Evolutionary conservation across 2,113 vertebrate species (phyloP).

Genomic region (Cebus imitator): DNA sequence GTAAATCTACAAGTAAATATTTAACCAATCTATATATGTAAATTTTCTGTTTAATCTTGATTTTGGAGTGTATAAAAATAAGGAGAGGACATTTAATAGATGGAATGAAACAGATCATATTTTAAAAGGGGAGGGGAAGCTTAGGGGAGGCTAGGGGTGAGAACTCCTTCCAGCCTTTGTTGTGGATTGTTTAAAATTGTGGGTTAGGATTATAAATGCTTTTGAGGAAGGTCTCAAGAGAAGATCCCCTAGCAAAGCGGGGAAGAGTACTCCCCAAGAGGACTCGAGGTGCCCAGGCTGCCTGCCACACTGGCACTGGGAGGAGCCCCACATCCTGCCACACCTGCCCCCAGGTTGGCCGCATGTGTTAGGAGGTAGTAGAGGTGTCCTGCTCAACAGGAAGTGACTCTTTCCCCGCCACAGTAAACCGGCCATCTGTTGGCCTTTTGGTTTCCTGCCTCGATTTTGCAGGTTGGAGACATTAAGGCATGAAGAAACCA

Average conservation of each 20-base stretch:
- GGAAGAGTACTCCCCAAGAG: rapidly evolving
- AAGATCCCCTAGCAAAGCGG: neutral
- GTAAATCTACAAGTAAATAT: constrained; percentile 29
- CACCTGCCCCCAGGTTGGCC: no score
- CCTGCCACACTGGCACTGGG: rapidly evolving
- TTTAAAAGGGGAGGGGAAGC: neutral
- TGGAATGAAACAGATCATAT: constrained; percentile 33
- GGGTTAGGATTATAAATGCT: neutral
- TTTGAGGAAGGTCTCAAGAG: neutral
- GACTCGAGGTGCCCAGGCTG: rapidly evolving
- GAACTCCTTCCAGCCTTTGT: neutral
- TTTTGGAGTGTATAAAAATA: constrained; percentile 35
- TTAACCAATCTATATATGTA: neutral
- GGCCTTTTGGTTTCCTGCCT: neutral
- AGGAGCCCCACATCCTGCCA: neutral
- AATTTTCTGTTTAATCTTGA: constrained; percentile 27
- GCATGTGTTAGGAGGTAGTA: neutral
- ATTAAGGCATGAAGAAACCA: neutral
- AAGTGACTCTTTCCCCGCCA: constrained; percentile 29
- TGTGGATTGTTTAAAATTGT: neutral
- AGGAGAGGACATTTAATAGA: constrained; percentile 24
- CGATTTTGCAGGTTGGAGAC: neutral
- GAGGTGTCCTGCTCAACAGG: neutral
- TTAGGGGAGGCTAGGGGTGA: neutral
- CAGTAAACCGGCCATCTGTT: rapidly evolving